Conservation (phyloP, 1,140 invertebrate genomes). For the Lerema accius region DNA sequence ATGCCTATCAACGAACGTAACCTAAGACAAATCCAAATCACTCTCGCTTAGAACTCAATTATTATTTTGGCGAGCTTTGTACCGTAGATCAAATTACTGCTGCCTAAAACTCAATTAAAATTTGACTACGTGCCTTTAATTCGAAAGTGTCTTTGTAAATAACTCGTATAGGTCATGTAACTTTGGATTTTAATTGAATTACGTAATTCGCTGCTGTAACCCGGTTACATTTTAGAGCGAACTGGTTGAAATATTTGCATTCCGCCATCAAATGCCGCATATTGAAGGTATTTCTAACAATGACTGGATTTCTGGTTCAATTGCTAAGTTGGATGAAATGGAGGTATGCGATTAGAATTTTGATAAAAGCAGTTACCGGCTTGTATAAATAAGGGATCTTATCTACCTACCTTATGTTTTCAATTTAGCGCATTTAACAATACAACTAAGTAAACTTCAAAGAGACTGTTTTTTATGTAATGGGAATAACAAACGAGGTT, state of each 20-base stretch:
- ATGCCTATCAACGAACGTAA: too few relatives aligned
- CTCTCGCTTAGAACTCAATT: constrained; percentile 62
- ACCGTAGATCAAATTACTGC: constrained; percentile 63
- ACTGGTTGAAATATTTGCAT: constrained; percentile 27
- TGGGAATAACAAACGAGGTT: too few relatives aligned
- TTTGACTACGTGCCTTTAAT: constrained; percentile 60
- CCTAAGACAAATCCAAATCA: constrained; percentile 38
- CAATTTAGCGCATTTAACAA: too few relatives aligned
- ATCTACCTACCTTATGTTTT: too few relatives aligned
- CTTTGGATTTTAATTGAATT: constrained; percentile 35
- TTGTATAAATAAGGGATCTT: too few relatives aligned
- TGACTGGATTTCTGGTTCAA: constrained; percentile 6
- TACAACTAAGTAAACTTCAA: too few relatives aligned
- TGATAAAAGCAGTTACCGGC: too few relatives aligned
- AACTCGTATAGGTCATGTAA: constrained; percentile 43
- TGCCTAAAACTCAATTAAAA: constrained; percentile 72
- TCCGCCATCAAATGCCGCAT: constrained; percentile 17
- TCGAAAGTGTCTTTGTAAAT: constrained; percentile 53
- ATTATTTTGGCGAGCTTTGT: constrained; percentile 67
- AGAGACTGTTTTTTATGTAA: too few relatives aligned
- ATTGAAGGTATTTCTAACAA: constrained; percentile 24
- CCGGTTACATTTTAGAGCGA: constrained; percentile 16
- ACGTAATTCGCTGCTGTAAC: constrained; percentile 17
- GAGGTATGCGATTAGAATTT: constrained; percentile 2
- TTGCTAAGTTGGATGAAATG: not conserved